Conservation (phyloP, 2,888 invertebrate genomes). For the Glaucopsyche alexis region DNA sequence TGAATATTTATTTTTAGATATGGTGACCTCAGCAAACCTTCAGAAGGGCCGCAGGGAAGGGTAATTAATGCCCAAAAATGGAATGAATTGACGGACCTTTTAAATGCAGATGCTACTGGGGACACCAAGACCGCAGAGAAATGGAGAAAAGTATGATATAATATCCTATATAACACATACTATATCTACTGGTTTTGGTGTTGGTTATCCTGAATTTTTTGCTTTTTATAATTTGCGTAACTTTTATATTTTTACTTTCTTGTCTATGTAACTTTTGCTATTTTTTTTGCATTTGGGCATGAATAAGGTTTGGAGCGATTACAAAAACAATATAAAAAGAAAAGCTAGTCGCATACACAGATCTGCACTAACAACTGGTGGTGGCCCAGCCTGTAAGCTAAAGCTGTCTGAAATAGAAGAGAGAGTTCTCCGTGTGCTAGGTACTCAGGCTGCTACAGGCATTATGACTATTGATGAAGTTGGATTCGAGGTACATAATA, state of each 20-base stretch:
- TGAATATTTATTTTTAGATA: neutral
- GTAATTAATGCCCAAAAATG: neutral
- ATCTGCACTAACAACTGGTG: too few species aligned
- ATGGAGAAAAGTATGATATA: conserved; percentile 17
- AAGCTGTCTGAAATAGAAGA: neutral
- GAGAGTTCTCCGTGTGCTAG: neutral
- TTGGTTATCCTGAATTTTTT: too few species aligned
- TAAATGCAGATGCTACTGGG: conserved; percentile 13
- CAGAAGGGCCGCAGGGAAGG: neutral
- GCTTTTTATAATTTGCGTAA: too few species aligned
- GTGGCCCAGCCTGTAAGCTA: neutral
- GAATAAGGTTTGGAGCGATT: neutral
- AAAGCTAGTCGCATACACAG: too few species aligned
- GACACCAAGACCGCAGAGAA: conserved; percentile 22
- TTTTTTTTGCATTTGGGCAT: neutral
- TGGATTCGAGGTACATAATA: neutral
- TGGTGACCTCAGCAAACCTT: conserved; percentile 14
- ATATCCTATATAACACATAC: too few species aligned
- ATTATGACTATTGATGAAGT: neutral
- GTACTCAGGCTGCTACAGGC: conserved; percentile 1
- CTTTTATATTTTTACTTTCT: too few species aligned
- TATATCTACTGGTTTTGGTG: neutral
- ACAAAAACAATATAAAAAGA: too few species aligned
- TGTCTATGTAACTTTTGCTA: too few species aligned
- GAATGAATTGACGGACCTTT: neutral